phyloP scores from a whole-genome alignment of 2,888 invertebrate species.

The Leptarthrus brevirostris region DNA sequence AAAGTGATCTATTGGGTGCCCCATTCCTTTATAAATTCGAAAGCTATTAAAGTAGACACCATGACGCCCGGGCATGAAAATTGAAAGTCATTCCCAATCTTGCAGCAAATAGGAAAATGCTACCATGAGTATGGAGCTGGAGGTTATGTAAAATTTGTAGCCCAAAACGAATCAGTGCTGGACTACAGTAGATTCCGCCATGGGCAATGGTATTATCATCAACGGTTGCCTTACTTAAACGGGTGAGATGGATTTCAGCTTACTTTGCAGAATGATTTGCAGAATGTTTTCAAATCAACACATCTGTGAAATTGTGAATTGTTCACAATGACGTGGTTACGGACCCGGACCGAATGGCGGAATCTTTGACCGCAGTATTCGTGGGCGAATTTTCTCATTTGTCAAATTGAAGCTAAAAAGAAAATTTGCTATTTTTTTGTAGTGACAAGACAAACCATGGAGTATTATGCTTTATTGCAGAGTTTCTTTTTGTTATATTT shows the following conservation, averaged over 20 bases:
- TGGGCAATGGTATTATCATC: too few relatives aligned
- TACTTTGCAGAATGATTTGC: conserved; percentile 36
- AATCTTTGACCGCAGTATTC: conserved; percentile 14
- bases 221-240: too few relatives aligned
- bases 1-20: conserved; percentile 30
- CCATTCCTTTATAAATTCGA: conserved; percentile 5
- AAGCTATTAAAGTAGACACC: conserved; percentile 52
- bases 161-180: conserved; percentile 34
- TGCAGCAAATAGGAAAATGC: conserved; percentile 19
- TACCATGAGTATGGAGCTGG: conserved; percentile 10
- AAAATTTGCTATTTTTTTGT: background rate
- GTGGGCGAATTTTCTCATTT: conserved; percentile 28
- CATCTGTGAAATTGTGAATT: conserved; percentile 38
- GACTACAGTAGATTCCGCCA: too few relatives aligned
- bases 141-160: conserved; percentile 42
- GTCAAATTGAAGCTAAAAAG: conserved; percentile 1
- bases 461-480: too few relatives aligned
- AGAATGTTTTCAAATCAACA: conserved; percentile 29
- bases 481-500: too few relatives aligned
- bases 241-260: background rate
- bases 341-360: background rate
- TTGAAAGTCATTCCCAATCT: conserved; percentile 40
- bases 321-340: background rate
- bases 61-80: conserved; percentile 50
- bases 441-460: too few relatives aligned